A percentile compares a stretch with the other conserved stretches of the same genome.
phyloP scores from a whole-genome alignment of 2,797 vertebrate genomes.

The Microctenopoma steveboyesi region DNA sequence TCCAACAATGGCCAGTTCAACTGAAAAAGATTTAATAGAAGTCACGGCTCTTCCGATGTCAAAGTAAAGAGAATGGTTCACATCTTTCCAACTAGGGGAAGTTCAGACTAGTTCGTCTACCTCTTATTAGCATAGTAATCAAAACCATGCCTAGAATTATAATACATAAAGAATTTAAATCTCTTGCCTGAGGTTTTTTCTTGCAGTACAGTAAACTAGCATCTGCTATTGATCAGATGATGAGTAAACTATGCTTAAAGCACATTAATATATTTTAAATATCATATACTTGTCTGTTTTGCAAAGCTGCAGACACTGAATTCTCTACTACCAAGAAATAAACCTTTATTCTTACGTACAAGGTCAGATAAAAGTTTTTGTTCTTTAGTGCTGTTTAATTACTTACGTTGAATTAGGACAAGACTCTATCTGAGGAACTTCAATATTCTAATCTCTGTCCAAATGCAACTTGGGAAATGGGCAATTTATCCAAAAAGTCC shows the following conservation, averaged over 20 bases:
- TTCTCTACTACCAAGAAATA: no score
- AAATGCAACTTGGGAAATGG: no score
- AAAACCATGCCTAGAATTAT: not conserved
- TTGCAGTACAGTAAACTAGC: not conserved
- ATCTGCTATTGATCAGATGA: slow-evolving; percentile 1
- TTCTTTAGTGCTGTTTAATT: no score
- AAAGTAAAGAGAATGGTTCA: not conserved
- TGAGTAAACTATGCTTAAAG: not conserved
- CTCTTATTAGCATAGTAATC: not conserved
- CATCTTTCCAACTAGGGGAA: not conserved
- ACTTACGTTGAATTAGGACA: no score
- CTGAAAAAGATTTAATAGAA: slow-evolving; percentile 22
- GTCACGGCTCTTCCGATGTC: slow-evolving; percentile 16
- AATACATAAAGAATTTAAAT: slow-evolving; percentile 1
- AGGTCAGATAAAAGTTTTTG: no score
- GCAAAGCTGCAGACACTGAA: no score
- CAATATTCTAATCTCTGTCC: no score
- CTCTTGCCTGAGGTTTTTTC: not conserved
- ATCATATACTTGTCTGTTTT: no score
- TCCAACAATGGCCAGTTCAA: slow-evolving; percentile 38
- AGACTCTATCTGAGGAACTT: no score
- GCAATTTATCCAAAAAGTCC: no score
- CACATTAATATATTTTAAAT: no score
- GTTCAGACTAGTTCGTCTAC: not conserved
- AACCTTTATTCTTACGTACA: no score